Evolutionary conservation across 1,140 invertebrate species (phyloP), one percentile per base, ranked within the genome.

Genomic region (Dolichoris vasculosae): DNA sequence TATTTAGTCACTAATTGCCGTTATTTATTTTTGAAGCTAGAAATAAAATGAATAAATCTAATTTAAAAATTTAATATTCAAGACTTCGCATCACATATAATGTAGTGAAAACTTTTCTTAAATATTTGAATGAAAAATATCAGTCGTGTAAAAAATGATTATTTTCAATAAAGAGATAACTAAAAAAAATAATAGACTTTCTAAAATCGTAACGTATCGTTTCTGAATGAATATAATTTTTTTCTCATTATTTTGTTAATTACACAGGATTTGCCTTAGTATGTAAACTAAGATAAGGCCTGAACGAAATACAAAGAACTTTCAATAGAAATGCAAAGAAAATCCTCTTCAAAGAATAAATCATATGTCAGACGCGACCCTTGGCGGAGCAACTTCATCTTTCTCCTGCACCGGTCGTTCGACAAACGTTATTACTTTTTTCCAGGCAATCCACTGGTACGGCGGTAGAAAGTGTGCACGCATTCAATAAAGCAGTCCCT

Each of bases 381-480:
- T n/a, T 13, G 63, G 63, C 30, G 15, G 13, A 67, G 30, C n/a
- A 67, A 30, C 30, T 67, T 48, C 43, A n/a, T 78, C 63, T n/a
- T 48, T 84, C 35, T 43, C 30, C 23, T 55, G 69, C 78, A 17
- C 48, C 26, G 43, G 17, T 30, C 80, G 86, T 87, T 88, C 86
- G 86, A 89, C 87, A 90, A 91, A 91, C 89, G 90, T 91, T 91
- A 92, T 92, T 92, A 92, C 91, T 91, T 91, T 90, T 89, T 89
- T 91, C 89, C 86, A 89, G 91, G 88, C 90, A 88, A 90, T 90
- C 89, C 88, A 87, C 87, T 86, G 88, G 83, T 88, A 17, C 35
- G 82, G 86, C 89, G 86, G 87, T 40, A 89, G 87, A 89, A 88
- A 89, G 87, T 88, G 89, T 88, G 87, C 88, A 86, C 83, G 86